Conservation (phyloP, 53 echinoderm and acorn worm species). For the Echinometra lucunter region DNA sequence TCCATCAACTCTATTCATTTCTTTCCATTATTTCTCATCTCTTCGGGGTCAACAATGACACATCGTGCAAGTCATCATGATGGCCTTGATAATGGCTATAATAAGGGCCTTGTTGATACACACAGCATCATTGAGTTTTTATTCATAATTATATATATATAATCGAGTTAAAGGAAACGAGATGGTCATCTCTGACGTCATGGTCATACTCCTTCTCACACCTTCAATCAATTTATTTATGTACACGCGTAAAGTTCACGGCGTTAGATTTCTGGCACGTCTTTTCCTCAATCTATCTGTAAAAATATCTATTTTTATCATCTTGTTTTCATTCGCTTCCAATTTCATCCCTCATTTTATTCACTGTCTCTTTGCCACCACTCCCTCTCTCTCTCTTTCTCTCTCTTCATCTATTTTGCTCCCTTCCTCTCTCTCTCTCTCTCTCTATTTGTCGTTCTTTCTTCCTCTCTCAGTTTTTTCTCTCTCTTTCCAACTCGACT, state of each 20-base stretch:
- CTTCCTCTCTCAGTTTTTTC: no score
- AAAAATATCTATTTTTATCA: not conserved
- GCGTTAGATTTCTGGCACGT: not conserved
- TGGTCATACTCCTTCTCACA: not conserved
- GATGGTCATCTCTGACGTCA: slow-evolving; percentile 26
- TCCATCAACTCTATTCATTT: not conserved
- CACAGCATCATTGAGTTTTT: slow-evolving; percentile 18
- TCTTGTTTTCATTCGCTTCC: not conserved
- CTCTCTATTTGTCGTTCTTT: not conserved
- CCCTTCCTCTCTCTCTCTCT: not conserved
- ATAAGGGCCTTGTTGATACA: not conserved
- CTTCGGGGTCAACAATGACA: not conserved
- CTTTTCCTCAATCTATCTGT: not conserved
- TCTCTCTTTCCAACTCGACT: no score
- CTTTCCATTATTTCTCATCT: not conserved
- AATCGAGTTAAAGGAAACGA: slow-evolving; percentile 13
- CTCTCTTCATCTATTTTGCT: not conserved
- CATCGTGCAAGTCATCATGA: not conserved
- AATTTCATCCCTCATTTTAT: not conserved
- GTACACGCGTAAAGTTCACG: not conserved
- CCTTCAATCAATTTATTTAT: not conserved
- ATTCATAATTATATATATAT: not conserved
- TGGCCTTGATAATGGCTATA: not conserved
- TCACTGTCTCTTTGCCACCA: not conserved
- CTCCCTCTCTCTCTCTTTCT: not conserved